phyloP scores from a whole-genome alignment of 37 sponge, comb jelly and placozoan genomes.

The Theonella swinhoei region DNA sequence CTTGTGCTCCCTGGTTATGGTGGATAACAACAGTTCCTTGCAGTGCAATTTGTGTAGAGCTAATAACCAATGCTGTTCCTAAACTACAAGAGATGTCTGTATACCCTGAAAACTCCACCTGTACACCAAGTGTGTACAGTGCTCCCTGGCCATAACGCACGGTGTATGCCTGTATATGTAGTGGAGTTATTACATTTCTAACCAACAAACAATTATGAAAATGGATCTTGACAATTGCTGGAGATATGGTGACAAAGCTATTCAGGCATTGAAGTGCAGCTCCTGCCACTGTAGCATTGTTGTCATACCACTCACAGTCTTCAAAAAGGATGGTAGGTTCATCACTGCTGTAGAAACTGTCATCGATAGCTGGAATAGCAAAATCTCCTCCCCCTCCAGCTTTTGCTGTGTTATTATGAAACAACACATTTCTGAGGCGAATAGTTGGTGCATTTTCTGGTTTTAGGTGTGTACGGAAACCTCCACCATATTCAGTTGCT shows the following conservation, averaged over 20 bases:
- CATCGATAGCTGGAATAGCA: too few relatives aligned
- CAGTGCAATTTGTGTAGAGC: constrained; percentile 5
- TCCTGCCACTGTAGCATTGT: not conserved
- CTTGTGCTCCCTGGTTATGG: not conserved
- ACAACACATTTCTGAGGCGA: not conserved
- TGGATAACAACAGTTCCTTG: not conserved
- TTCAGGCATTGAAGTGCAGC: not conserved
- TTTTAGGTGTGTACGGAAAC: too few relatives aligned
- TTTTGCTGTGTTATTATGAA: not conserved
- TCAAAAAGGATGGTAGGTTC: not conserved
- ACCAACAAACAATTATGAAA: not conserved
- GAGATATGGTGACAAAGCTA: not conserved
- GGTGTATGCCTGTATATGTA: too few relatives aligned
- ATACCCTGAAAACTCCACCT: not conserved
- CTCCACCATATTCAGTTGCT: constrained; percentile 13
- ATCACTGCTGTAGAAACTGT: too few relatives aligned
- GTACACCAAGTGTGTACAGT: not conserved
- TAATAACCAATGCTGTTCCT: constrained; percentile 18
- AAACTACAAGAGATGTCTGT: not conserved
- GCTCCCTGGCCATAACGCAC: not conserved
- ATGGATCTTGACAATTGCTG: not conserved
- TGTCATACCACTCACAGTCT: not conserved
- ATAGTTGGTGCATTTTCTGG: too few relatives aligned
- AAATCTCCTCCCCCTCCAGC: not conserved
- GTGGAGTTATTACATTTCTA: not conserved